Conservation (phyloP, 2,797 vertebrate species). For the Gymnopithys bicolor region DNA sequence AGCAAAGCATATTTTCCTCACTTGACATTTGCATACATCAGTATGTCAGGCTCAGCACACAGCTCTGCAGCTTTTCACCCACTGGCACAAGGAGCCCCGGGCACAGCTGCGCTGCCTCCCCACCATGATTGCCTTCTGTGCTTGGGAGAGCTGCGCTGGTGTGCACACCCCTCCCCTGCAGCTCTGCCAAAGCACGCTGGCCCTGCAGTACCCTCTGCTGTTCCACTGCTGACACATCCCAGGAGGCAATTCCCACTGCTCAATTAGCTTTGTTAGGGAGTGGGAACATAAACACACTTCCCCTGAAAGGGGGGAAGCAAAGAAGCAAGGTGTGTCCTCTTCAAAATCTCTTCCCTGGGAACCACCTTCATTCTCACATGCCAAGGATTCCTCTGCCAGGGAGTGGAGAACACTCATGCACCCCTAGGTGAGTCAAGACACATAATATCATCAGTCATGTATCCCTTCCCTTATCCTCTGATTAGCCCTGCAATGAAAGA, state of each 20-base stretch:
- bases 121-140: accelerated
- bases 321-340: not conserved
- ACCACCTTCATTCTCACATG: constrained; percentile 5
- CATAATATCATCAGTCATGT: not conserved
- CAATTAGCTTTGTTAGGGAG: not conserved
- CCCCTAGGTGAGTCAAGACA: not conserved
- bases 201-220: constrained; percentile 50
- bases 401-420: not conserved
- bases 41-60: not conserved
- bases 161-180: not conserved
- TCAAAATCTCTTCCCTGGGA: not conserved
- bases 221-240: not conserved
- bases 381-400: not conserved
- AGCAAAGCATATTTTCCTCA: not conserved
- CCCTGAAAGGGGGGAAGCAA: not conserved
- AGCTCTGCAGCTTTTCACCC: not conserved
- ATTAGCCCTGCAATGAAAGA: not conserved
- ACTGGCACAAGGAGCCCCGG: accelerated
- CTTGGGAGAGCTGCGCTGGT: not conserved
- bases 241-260: not conserved
- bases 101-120: not conserved
- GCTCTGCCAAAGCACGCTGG: constrained; percentile 5
- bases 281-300: not conserved
- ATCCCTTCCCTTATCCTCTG: not conserved
- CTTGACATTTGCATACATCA: constrained; percentile 14